Conservation (phyloP, 2,113 vertebrate species). For the Malurus alboscapulatus region DNA sequence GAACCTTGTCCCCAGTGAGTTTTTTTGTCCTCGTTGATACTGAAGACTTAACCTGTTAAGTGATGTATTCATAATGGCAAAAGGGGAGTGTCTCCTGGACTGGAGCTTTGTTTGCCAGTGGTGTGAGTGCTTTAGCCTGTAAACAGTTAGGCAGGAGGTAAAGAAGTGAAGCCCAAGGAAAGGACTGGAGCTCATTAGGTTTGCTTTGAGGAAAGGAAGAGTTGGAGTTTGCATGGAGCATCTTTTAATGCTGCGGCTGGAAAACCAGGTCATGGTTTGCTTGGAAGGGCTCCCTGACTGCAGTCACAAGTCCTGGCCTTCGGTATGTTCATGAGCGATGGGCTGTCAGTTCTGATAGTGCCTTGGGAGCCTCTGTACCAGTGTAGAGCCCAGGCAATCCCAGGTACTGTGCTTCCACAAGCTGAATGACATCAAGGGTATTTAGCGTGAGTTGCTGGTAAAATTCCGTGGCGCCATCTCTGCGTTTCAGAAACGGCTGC, state of each 20-base stretch:
- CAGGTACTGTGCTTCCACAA: not conserved
- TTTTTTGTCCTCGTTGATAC: not conserved
- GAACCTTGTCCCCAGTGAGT: conserved; percentile 8
- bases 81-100: not conserved
- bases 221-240: not conserved
- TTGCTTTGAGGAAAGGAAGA: not conserved
- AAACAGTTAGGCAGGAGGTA: accelerated
- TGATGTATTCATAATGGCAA: not conserved
- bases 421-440: accelerated
- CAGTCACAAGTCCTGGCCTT: accelerated
- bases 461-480: accelerated
- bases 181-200: accelerated
- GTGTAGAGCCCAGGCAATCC: accelerated
- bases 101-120: not conserved
- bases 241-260: accelerated
- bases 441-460: not conserved
- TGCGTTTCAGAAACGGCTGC: accelerated
- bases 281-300: accelerated
- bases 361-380: accelerated
- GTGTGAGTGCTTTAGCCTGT: accelerated
- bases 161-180: not conserved
- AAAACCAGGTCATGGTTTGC: accelerated
- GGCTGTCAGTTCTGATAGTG: not conserved
- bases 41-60: accelerated
- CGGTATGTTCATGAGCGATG: accelerated